These are phyloP conservation scores for Aspidiotus rigidus DNA, from an alignment of 2,888 invertebrate genomes.

Conservation along the genomic window DNA sequence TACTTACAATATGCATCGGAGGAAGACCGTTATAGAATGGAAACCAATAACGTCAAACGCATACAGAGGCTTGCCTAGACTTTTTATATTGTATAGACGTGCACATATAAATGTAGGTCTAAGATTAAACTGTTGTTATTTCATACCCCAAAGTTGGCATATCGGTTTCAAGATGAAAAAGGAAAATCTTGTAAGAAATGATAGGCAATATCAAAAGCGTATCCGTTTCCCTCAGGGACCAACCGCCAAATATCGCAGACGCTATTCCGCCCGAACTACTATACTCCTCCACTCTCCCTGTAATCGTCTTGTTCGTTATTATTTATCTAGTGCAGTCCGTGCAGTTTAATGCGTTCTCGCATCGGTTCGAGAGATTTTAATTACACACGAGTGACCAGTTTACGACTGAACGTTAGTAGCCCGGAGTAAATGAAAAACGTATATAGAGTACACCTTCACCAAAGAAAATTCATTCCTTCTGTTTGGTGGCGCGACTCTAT, in stretches of 20 bases:
- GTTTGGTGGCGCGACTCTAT: too few species aligned
- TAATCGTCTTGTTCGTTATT: conserved; percentile 6
- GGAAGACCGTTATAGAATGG: too few species aligned
- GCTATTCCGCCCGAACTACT: conserved; percentile 7
- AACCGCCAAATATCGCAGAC: conserved; percentile 24
- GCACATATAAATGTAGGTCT: conserved; percentile 11
- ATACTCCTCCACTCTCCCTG: not conserved
- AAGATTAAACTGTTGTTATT: conserved; percentile 13
- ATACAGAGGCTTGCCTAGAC: too few species aligned
- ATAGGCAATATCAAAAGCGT: conserved; percentile 27
- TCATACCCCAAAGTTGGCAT: conserved; percentile 16
- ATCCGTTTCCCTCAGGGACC: conserved; percentile 24
- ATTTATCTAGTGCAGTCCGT: not conserved
- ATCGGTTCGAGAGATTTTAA: not conserved
- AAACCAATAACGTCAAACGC: too few species aligned
- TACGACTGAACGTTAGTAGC: too few species aligned
- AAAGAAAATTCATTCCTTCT: too few species aligned
- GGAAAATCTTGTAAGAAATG: conserved; percentile 33
- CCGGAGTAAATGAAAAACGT: too few species aligned
- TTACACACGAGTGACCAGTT: not conserved
- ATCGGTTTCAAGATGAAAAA: conserved; percentile 17
- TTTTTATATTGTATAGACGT: too few species aligned
- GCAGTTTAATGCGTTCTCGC: not conserved
- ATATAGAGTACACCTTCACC: too few species aligned
- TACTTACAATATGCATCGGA: too few species aligned